Percentiles rank a stretch among this genome's conserved stretches.
Conservation (phyloP, 2,888 invertebrate species). For the Nephrotoma appendiculata region DNA sequence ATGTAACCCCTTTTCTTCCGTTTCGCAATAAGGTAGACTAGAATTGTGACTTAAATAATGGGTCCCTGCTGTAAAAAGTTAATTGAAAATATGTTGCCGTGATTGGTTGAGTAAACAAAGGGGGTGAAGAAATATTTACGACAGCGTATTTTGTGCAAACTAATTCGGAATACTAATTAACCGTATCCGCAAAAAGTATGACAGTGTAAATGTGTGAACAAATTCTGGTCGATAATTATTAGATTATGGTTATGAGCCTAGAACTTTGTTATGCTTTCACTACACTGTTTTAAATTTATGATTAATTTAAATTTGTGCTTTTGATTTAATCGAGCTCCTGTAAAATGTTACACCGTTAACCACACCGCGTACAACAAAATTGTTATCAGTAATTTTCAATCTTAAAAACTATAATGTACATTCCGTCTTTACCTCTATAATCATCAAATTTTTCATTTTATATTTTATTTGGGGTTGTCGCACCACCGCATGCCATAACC, state of each 20-base stretch:
- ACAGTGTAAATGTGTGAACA: not conserved
- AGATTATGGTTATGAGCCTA: not conserved
- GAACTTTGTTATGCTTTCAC: too few relatives aligned
- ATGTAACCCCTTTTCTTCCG: not conserved
- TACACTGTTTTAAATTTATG: not conserved
- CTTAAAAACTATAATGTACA: not conserved
- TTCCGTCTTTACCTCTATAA: not conserved
- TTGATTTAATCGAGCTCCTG: not conserved
- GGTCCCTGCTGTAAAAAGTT: not conserved
- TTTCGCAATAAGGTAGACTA: not conserved
- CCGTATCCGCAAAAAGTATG: not conserved
- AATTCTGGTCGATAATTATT: not conserved
- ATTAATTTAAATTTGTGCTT: not conserved
- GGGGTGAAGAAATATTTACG: not conserved
- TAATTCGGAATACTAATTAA: not conserved
- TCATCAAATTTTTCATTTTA: not conserved
- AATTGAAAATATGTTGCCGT: not conserved
- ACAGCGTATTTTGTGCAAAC: not conserved
- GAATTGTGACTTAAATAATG: not conserved
- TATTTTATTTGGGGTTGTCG: not conserved
- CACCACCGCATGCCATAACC: not conserved
- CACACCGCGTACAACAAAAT: not conserved
- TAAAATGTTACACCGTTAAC: not conserved
- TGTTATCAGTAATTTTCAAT: not conserved
- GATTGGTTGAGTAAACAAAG: not conserved